Base-by-base conservation (phyloP, 2,797 vertebrate species). In the Sciaenops ocellatus region DNA sequence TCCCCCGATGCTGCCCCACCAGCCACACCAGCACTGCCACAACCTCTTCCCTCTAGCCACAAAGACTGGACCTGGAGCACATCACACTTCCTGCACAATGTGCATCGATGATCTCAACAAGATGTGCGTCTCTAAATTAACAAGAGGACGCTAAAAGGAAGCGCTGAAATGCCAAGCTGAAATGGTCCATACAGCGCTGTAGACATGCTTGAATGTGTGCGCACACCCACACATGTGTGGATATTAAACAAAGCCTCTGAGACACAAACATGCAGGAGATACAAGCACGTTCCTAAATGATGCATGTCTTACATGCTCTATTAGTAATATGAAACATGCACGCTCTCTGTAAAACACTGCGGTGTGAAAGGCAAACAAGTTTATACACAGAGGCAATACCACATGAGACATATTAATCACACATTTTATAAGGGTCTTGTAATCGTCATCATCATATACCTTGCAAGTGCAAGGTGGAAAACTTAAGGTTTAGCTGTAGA, bases 231-330 rank as follows among this genome's bases (percentile, higher is more conserved):
- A 12, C 50, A 26, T 56, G 57, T n/a, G 71, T 54, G 48, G 50
- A 50, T 51, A 42, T 66, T 18, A 26, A 71, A 50, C 54, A 66
- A 77, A 78, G 57, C 71, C 76, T 61, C 44, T n/a, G 69, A 83
- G 76, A 86, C 24, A 50, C 42, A 65, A 66, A 24, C 50, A 41
- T 3, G 34, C 34, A 74, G 69, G 46, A 74, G 67, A 78, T 78
- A 48, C 7, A 42, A 83, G 71, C 78, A 80, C 66, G 63, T 74
- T 68, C 41, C 48, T 84, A 79, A 90, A 89, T 83, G 79, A 83
- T 80, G 79, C 90, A 83, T 85, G 76, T 48, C 75, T 54, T 51
- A 70, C 75, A 89, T 48, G 76, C 72, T 89, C 85, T 77, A 63
- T 80, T 82, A 78, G 48, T 24, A 41, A 38, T 22, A 59, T 55